Base-by-base conservation (phyloP, 2,113 vertebrate species). In the Chunga burmeisteri region DNA sequence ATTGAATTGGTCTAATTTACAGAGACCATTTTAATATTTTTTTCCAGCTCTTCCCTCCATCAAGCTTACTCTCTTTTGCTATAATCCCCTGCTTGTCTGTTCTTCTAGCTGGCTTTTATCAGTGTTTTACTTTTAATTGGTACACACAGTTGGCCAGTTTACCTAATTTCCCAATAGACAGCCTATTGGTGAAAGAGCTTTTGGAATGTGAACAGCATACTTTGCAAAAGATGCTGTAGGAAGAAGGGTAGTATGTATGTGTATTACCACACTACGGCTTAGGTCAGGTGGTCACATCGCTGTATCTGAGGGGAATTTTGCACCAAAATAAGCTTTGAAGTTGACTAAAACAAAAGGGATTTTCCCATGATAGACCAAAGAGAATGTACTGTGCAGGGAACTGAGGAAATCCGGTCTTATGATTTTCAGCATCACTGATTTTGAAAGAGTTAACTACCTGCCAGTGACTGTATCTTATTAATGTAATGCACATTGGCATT, bases 391-490 rank as follows among this genome's bases (percentile, higher is more conserved):
- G 9, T 61, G 63, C 44, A 81, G 56, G 52, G 56, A 90, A 88
- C 81, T 67, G 30, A 88, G 44, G n/a, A 77, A 93, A 93, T 58
- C 17, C 85, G 83, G 71, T 49, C 29, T 71, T 27, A 34, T 40
- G 30, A 47, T 86, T 96, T 95, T 66, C 67, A 74, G 30, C 38
- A 75, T 85, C 72, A 53, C 38, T 71, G 81, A 80, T 74, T 92
- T 68, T 7, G 59, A 93, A 97, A 91, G 86, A 63, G 90, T 97
- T 97, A 98, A 97, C 75, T 72, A 68, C 40, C 52, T 88, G 93
- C 75, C 90, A 95, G 88, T 86, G 96, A 96, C 80, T 52, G 59
- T 85, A 96, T 97, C 88, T 95, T 96, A 96, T 92, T 97, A 96
- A 96, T 89, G 72, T 91, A 74, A 94, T 71, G 89, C 93, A 36